These are phyloP conservation scores for Odontomyia ornata DNA, from an alignment of 2,888 invertebrate genomes.

Conservation along the genomic window DNA sequence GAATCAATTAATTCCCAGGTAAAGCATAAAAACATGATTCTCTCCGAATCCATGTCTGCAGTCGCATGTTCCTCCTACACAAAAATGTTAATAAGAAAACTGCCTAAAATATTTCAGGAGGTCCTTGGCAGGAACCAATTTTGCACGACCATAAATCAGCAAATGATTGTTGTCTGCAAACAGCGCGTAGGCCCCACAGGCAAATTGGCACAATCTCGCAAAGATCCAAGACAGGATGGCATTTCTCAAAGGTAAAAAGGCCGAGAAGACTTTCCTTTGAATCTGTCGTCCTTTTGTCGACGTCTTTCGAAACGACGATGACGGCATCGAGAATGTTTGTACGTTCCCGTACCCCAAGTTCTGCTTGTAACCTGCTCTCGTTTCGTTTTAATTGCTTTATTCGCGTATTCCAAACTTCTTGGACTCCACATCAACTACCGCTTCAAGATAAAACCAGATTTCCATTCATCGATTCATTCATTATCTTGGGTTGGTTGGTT, in stretches of 20 bases:
- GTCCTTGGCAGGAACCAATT: too few species aligned
- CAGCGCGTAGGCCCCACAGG: neutral
- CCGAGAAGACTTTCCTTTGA: neutral
- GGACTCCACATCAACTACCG: neutral
- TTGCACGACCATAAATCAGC: neutral
- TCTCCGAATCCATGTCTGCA: too few species aligned
- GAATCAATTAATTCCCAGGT: too few species aligned
- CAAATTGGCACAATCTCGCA: neutral
- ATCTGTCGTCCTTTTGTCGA: neutral
- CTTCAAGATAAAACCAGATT: constrained; percentile 22
- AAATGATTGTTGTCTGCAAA: neutral
- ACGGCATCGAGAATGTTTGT: too few species aligned
- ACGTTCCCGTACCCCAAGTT: neutral
- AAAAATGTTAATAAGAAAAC: too few species aligned
- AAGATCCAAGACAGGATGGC: neutral
- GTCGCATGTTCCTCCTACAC: too few species aligned
- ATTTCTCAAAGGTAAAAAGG: neutral
- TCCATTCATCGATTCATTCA: neutral
- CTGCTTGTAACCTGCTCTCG: neutral
- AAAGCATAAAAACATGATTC: too few species aligned
- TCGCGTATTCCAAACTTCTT: neutral
- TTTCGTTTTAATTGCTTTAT: constrained; percentile 9
- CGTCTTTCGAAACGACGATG: neutral
- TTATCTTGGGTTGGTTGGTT: neutral
- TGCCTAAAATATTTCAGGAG: too few species aligned